Base-by-base conservation (phyloP, 2,113 vertebrate genomes). In the Origma solitaria region DNA sequence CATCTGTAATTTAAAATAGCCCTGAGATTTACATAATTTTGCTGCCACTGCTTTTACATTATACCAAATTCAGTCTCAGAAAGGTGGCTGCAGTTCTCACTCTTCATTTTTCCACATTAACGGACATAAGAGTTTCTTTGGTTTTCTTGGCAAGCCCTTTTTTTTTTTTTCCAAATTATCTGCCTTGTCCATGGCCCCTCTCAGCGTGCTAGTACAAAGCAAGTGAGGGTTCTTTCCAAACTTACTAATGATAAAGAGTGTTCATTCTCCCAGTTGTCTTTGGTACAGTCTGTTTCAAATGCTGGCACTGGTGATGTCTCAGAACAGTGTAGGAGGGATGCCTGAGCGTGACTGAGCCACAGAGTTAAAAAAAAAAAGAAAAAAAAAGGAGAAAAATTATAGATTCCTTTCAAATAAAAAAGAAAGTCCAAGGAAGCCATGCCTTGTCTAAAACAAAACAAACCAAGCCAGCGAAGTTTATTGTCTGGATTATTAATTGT, bases 251-350 rank as follows among this genome's bases (percentile, higher is more conserved):
- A 87, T 78, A 61, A 94, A 84, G 68, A 82, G 66, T 92, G 58
- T 42, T 90, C 65, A 8, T 76, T 95, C 86, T 97, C 80, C 80
- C 83, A 79, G 76, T 44, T 14, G 27, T 78, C 94, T 71, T 83
- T 72, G 72, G 83, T 90, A 90, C 96, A 97, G 94, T 97, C 95
- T 97, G 95, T 97, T 96, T 96, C 81, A 92, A 86, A 80, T 5
- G 13, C 88, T 95, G 88, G 91, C 64, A 91, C 37, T 88, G 89
- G 86, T 92, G 95, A 91, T 93, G 86, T 85, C 86, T 95, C 86
- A 94, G 96, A 96, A 96, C 95, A 97, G 96, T 75, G 95, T 97
- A 92, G 97, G 95, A 93, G 95, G 80, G 90, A 90, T 94, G 96
- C 96, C 76, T 97, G 90, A 92, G 93, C 35, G 5, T 96, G 95